These are phyloP conservation scores for Spodoptera littoralis DNA, from an alignment of 2,888 invertebrate species.

Conservation along the genomic window DNA sequence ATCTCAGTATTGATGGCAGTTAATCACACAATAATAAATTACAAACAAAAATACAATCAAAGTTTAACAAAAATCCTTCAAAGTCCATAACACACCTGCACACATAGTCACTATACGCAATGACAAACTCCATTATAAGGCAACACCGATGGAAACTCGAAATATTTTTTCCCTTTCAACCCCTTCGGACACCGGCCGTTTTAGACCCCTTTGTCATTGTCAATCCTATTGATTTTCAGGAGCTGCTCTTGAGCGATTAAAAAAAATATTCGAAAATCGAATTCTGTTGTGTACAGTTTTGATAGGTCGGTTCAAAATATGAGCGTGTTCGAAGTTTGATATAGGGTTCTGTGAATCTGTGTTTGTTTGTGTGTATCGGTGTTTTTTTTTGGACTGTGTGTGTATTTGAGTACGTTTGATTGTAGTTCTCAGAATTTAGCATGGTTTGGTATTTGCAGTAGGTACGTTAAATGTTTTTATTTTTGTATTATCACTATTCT, in stretches of 20 bases:
- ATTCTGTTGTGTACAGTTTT: slow-evolving; percentile 20
- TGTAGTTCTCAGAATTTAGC: too few relatives aligned
- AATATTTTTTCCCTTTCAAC: slow-evolving; percentile 71
- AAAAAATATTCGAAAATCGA: slow-evolving; percentile 41
- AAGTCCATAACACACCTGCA: slow-evolving; percentile 38
- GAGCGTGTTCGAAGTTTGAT: slow-evolving; percentile 4
- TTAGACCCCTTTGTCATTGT: slow-evolving; percentile 66
- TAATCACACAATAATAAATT: too few relatives aligned
- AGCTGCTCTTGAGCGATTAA: slow-evolving; percentile 32
- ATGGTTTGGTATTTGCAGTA: too few relatives aligned
- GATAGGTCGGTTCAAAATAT: slow-evolving; percentile 5
- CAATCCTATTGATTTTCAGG: slow-evolving; percentile 67
- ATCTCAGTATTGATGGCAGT: too few relatives aligned
- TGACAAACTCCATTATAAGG: slow-evolving; percentile 75
- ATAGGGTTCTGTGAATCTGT: not conserved
- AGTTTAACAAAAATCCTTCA: not conserved
- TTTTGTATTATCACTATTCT: too few relatives aligned
- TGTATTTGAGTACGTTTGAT: too few relatives aligned
- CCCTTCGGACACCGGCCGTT: slow-evolving; percentile 56
- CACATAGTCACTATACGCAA: slow-evolving; percentile 54
- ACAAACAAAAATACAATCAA: too few relatives aligned
- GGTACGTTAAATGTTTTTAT: not conserved
- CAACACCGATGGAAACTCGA: slow-evolving; percentile 61
- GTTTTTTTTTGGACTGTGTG: slow-evolving; percentile 1
- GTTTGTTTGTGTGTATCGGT: not conserved